These are phyloP conservation scores for Elgaria multicarinata DNA, from an alignment of 2,113 vertebrate genomes.

Conservation along the genomic window DNA sequence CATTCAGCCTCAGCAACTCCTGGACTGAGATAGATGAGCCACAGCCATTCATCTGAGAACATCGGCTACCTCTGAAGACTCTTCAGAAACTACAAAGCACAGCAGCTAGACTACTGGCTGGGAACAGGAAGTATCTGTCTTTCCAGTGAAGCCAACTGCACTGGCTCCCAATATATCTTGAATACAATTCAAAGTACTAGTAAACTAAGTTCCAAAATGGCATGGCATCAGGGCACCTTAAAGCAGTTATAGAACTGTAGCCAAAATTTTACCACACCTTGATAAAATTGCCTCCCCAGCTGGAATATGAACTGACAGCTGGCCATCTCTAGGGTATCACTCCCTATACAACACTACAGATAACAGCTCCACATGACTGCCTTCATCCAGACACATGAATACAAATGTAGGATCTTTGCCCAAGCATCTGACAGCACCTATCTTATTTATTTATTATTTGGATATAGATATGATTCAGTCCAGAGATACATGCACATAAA, in stretches of 20 bases:
- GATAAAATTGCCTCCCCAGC: background rate
- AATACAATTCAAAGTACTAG: background rate
- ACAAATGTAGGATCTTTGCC: background rate
- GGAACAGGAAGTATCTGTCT: background rate
- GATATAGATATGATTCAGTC: background rate
- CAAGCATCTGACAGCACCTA: background rate
- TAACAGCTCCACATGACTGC: background rate
- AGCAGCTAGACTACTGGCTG: background rate
- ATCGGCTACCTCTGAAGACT: background rate
- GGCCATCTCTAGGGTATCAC: background rate
- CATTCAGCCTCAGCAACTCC: too few species aligned
- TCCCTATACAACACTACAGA: background rate
- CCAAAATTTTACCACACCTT: background rate
- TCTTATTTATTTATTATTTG: background rate
- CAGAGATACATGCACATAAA: background rate
- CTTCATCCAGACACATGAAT: background rate
- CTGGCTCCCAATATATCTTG: background rate
- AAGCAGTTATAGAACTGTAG: background rate
- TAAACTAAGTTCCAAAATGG: background rate
- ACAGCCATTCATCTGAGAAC: background rate
- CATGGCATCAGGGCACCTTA: too few species aligned
- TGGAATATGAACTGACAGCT: background rate
- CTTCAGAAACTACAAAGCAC: background rate
- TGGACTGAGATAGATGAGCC: too few species aligned
- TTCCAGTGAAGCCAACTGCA: background rate